Base-by-base conservation (phyloP, 2,113 vertebrate species). In the Rostratula benghalensis region DNA sequence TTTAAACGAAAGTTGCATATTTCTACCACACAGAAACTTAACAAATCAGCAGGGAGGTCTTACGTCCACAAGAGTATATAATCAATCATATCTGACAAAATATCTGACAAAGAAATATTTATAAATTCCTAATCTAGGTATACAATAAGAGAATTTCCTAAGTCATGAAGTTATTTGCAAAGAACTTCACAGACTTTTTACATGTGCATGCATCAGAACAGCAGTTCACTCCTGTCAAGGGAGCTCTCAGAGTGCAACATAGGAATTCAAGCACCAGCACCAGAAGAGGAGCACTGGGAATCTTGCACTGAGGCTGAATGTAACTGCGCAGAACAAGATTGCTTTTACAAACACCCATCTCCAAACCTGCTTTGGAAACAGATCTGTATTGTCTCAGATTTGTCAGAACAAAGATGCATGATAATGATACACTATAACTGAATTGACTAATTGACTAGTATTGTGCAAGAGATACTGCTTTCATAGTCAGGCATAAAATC, bases 51-150 rank as follows among this genome's bases (percentile, higher is more conserved):
- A 81, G 50, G 51, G 48, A 87, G 51, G 12, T 69, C 35, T 23
- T 31, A 9, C 0, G 1, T 17, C 35, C 68, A 48, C 10, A 33
- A 31, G 25, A 46, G 33, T 17, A 33, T 12, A n/a, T 54, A 67
- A 63, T 10, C 4, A 2, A 20, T 16, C 3, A 0, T 3, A 23
- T 41, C 22, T 45, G 50, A 57, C 13, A 23, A 13, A 9, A 3
- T 23, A 63, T 8, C 57, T 76, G 57, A n/a, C 20, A 86, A 78
- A 48, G 11, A 59, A 60, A n/a, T 59, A 31, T 4, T 14, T 8
- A 28, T 59, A 39, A 25, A 64, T 33, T 82, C 13, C 31, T 78
- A 5, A 25, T 46, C 18, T 30, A 43, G 21, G 6, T 11, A 13
- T 9, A n/a, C 19, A 65, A 6, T 24, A 37, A 8, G 4, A 69